phyloP scores from a whole-genome alignment of 37 sponge, comb jelly and placozoan genomes.

The Tethya wilhelma region DNA sequence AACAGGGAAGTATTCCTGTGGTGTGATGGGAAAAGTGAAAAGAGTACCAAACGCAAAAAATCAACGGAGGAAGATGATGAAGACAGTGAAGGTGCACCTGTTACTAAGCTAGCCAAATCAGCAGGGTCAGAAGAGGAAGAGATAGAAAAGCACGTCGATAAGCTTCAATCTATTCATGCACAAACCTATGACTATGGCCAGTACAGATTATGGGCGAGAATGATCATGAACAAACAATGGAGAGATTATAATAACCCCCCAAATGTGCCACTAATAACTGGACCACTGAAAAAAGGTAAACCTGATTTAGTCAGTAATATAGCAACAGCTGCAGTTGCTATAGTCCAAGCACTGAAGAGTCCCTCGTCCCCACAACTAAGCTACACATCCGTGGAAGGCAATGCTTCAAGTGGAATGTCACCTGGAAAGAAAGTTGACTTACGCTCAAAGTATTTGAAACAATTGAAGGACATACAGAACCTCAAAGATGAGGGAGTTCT shows the following conservation, averaged over 20 bases:
- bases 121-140: slow-evolving; percentile 10
- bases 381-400: background rate
- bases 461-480: slow-evolving; percentile 19
- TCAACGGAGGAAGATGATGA: slow-evolving; percentile 4
- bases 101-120: background rate
- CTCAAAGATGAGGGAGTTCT: slow-evolving; percentile 25
- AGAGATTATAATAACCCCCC: slow-evolving; percentile 14
- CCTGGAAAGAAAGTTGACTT: slow-evolving; percentile 21
- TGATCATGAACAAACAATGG: slow-evolving; percentile 1
- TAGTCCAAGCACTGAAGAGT: background rate
- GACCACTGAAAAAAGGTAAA: background rate
- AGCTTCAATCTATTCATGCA: slow-evolving; percentile 14
- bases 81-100: background rate
- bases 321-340: slow-evolving; percentile 22
- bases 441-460: slow-evolving; percentile 10
- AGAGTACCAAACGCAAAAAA: background rate
- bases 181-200: slow-evolving; percentile 10
- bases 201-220: slow-evolving; percentile 29
- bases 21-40: slow-evolving; percentile 7
- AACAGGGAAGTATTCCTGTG: slow-evolving; percentile 15
- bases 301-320: background rate
- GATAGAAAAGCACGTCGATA: background rate
- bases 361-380: background rate
- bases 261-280: slow-evolving; percentile 27
- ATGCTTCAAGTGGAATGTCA: slow-evolving; percentile 8